Evolutionary conservation across 2,113 vertebrate genomes (phyloP), one percentile per base, ranked within the genome.

Genomic region (Dryoscopus gambensis): DNA sequence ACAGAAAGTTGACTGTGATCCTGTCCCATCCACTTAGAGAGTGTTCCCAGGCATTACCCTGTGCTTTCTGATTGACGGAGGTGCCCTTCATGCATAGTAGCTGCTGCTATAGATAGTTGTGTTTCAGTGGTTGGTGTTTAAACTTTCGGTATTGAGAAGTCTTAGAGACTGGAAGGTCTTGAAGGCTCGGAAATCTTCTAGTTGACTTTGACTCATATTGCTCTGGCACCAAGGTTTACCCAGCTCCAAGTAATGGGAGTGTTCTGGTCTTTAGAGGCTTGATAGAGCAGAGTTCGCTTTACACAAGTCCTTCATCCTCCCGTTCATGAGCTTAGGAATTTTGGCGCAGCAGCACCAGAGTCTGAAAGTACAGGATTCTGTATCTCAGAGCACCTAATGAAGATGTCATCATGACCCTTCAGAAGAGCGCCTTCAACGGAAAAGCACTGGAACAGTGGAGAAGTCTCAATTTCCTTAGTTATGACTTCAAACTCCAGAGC

Each of bases 401-500:
- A 89, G 90, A 73, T 53, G 22, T 84, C 28, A 42, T 16, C 3
- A 0, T 57, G 80, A 67, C 27, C 75, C 33, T 49, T 47, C 69
- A 74, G 57, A 59, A 67, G 60, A 89, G 33, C 31, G 64, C 79
- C 79, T 74, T 39, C 49, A 57, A 92, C 1, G 6, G 49, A 65
- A 68, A 62, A 74, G 40, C 53, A 49, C 24, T 77, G 79, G 28
- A 94, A 74, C 28, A 69, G 37, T 4, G 55, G 63, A 93, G 87
- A 64, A 44, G 15, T 42, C 93, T 77, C 74, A 55, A 25, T 89
- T 94, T 89, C 65, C 60, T 88, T 79, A 28, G 57, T 89, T 93
- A 84, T 39, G 55, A 78, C 83, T 87, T 92, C 60, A 88, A 71
- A 75, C 47, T 71, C 35, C 4, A 2, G 39, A 91, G 56, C 56